Base-by-base conservation (phyloP, 2,797 vertebrate genomes). In the Cuculus canorus region DNA sequence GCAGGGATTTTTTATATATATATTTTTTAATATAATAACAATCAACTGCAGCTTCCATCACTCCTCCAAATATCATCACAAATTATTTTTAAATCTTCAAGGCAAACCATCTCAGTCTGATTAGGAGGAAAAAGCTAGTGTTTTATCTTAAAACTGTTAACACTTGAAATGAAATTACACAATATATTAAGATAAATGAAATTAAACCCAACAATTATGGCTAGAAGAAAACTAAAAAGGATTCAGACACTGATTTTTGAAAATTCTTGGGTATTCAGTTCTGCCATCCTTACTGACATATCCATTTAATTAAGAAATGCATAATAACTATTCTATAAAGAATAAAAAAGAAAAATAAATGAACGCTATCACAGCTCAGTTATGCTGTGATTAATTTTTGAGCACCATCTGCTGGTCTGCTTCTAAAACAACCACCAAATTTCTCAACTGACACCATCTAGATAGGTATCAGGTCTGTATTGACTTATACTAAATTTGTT, bases 391-490 rank as follows among this genome's bases (percentile, higher is more conserved):
- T 77, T 93, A 86, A 88, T 65, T 95, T 88, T 77, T 47, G 54
- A 89, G 90, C 94, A 82, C 97, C 95, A 96, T 86, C 96, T 96
- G 71, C 88, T 94, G 96, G 94, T 52, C 37, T 63, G 9, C 32
- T 82, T 82, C 41, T 70, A 60, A 81, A 89, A 92, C 45, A 82
- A 59, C 90, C 4, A 60, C 30, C 5, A 30, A 11, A 80, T 90
- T 79, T 85, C 50, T n/a, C n/a, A 68, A 6, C 11, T 30, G 28
- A 9, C 12, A 71, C 61, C 32, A 14, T 9, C 16, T 7, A 27
- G 18, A 22, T 18, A 39, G 4, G 3, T 25, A 53, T 6, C 33
- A 32, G 35, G 21, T 69, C 17, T 69, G 30, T 59, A 65, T 0
- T 65, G 35, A 90, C 4, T 52, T 61, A 71, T 2, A 52, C 17